Percentiles rank a stretch among this genome's conserved stretches.
Evolutionary conservation across 2,797 vertebrate species (phyloP).

Genomic region (Pseudochirops corinnae): DNA sequence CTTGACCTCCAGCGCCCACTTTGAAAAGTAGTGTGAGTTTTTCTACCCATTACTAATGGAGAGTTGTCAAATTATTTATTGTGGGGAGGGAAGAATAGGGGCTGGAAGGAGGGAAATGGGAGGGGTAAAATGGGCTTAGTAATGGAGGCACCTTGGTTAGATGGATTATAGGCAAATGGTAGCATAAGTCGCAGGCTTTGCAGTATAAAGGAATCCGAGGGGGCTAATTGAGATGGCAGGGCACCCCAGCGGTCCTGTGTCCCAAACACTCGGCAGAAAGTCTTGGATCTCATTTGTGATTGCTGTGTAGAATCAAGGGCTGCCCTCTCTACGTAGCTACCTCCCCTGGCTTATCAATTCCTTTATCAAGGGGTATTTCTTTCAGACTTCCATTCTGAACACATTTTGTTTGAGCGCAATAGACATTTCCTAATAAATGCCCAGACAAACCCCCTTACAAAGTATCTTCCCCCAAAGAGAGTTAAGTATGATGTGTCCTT

Average conservation of each 20-base stretch:
- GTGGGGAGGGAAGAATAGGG: not conserved
- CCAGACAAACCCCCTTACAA: not conserved
- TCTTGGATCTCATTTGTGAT: not conserved
- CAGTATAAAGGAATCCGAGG: not conserved
- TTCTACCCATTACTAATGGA: not conserved
- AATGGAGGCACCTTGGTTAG: not conserved
- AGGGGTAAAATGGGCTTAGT: not conserved
- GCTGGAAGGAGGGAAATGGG: not conserved
- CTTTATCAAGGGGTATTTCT: not conserved
- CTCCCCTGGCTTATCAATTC: not conserved
- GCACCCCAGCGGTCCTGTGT: fast-evolving
- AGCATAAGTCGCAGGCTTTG: not conserved
- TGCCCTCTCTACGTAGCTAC: not conserved
- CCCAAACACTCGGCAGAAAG: not conserved
- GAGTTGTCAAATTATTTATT: not conserved
- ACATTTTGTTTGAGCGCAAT: not conserved
- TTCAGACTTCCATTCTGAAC: not conserved
- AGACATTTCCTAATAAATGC: not conserved
- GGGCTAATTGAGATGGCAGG: not conserved
- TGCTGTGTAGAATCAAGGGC: not conserved
- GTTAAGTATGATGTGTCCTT: not conserved
- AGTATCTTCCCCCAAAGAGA: not conserved
- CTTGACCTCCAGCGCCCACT: not conserved
- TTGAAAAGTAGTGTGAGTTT: not conserved
- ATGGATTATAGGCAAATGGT: not conserved